These are phyloP conservation scores for Myripristis jacobus DNA, from an alignment of 2,797 vertebrate genomes.

Conservation along the genomic window DNA sequence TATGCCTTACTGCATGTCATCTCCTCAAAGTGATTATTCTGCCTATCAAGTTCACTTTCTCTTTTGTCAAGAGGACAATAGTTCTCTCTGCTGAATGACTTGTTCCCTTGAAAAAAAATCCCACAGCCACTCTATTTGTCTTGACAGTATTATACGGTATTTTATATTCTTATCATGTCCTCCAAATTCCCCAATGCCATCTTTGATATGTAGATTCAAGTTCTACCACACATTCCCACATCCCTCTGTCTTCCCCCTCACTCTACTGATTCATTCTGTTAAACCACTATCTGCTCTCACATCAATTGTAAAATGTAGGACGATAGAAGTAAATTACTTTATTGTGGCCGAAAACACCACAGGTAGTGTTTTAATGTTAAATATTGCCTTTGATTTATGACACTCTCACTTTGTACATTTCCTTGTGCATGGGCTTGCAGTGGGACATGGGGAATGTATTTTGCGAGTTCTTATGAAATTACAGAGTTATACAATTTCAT, in stretches of 20 bases:
- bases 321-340: slow-evolving; percentile 54
- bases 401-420: slow-evolving; percentile 39
- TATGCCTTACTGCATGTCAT: slow-evolving; percentile 69
- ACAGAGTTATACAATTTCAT: slow-evolving; percentile 17
- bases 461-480: slow-evolving; percentile 46
- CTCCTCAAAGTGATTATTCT: slow-evolving; percentile 49
- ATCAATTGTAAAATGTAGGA: slow-evolving; percentile 51
- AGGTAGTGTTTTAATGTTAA: slow-evolving; percentile 48
- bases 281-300: slow-evolving; percentile 8
- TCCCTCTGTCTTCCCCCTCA: slow-evolving; percentile 32
- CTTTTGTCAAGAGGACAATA: slow-evolving; percentile 62
- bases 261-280: slow-evolving; percentile 8
- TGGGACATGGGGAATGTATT: not conserved
- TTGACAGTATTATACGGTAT: slow-evolving; percentile 40
- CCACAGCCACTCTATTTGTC: slow-evolving; percentile 24
- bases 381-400: slow-evolving; percentile 41
- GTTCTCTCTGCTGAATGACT: slow-evolving; percentile 56
- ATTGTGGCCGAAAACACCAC: slow-evolving; percentile 39
- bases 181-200: not conserved
- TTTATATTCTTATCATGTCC: slow-evolving; percentile 53
- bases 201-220: slow-evolving; percentile 75
- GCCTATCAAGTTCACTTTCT: slow-evolving; percentile 64
- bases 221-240: slow-evolving; percentile 33
- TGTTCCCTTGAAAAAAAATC: slow-evolving; percentile 23
- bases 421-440: not conserved